Evolutionary conservation across 2,888 invertebrate species (phyloP).

Genomic region (Campopleginae sp.): DNA sequence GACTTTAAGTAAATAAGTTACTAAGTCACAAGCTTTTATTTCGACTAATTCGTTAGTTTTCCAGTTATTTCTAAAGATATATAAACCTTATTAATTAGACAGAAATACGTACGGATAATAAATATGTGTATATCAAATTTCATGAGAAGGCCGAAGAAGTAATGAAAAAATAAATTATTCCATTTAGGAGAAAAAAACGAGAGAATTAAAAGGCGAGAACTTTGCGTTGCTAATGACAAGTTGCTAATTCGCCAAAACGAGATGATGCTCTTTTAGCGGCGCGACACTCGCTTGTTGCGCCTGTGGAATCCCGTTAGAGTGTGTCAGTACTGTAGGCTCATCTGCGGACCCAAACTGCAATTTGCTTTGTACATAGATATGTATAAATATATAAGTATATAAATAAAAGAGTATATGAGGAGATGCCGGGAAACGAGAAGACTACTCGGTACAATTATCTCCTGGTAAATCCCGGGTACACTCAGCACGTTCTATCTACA

Average conservation of each 20-base stretch:
- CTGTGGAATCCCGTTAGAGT: constrained; percentile 57
- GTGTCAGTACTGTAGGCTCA: constrained; percentile 46
- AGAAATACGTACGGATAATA: neutral
- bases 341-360: constrained; percentile 40
- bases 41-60: neutral
- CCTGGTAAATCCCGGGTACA: constrained; percentile 61
- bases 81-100: neutral
- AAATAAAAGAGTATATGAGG: constrained; percentile 24
- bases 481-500: constrained; percentile 61
- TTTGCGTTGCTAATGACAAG: constrained; percentile 50
- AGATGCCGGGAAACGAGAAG: constrained; percentile 45
- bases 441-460: constrained; percentile 69
- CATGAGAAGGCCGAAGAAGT: neutral
- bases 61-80: neutral
- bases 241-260: constrained; percentile 54
- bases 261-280: constrained; percentile 28
- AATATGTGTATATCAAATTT: neutral
- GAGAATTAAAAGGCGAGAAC: constrained; percentile 32
- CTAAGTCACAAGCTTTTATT: neutral
- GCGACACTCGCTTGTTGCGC: constrained; percentile 51
- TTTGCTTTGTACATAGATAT: constrained; percentile 23
- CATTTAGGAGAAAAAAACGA: constrained; percentile 4
- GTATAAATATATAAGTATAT: constrained; percentile 23
- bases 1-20: neutral
- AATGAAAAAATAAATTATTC: neutral